Evolutionary conservation across 2,888 invertebrate species (phyloP).

Genomic region (Ochropleura plecta): DNA sequence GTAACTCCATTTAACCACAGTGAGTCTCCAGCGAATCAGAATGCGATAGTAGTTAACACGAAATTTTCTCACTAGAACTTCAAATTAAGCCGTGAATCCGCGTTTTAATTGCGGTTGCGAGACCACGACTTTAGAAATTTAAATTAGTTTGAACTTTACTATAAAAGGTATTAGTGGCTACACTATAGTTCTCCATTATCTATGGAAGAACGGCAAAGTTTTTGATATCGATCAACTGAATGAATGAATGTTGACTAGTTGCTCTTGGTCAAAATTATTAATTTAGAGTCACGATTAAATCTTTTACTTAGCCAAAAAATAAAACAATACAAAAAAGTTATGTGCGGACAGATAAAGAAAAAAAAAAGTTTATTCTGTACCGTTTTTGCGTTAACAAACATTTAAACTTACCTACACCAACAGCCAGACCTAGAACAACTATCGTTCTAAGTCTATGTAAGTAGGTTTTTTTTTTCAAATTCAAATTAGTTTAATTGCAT

Average conservation of each 20-base stretch:
- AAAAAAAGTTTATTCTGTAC: no score
- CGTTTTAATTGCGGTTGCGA: constrained; percentile 52
- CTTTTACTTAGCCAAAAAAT: no score
- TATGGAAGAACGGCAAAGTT: neutral
- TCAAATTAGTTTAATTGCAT: no score
- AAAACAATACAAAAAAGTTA: no score
- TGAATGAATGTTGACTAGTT: neutral
- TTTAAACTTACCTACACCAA: no score
- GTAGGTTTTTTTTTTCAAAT: no score
- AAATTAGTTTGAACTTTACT: constrained; percentile 45
- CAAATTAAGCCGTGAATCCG: constrained; percentile 47
- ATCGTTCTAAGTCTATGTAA: no score
- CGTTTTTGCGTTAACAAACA: no score
- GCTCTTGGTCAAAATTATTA: no score
- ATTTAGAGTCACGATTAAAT: no score
- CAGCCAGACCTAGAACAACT: no score
- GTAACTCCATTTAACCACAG: constrained; percentile 28
- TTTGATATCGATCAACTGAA: neutral
- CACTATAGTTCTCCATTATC: neutral
- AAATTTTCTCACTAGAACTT: constrained; percentile 42
- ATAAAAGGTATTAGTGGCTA: constrained; percentile 25
- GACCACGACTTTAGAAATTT: constrained; percentile 43
- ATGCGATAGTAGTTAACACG: constrained; percentile 46
- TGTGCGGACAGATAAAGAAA: no score
- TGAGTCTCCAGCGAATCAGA: constrained; percentile 20